Conservation (phyloP, 1,140 invertebrate species). For the Apis dorsata region DNA sequence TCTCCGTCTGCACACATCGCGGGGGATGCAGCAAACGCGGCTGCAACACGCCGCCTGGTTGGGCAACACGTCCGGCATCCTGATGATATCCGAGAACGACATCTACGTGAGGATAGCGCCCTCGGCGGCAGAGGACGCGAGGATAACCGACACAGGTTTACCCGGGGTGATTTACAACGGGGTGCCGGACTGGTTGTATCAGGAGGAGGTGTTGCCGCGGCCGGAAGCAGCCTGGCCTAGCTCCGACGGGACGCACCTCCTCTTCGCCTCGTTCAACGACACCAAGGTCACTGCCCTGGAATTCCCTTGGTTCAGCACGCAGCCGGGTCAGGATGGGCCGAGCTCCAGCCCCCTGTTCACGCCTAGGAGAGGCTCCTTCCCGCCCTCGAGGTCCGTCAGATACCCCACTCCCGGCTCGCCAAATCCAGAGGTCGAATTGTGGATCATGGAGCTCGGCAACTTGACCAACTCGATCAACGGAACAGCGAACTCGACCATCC, state of each 20-base stretch:
- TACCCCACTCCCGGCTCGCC: constrained; percentile 92
- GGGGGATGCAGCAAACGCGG: constrained; percentile 85
- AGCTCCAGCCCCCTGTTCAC: constrained; percentile 61
- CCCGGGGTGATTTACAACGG: constrained; percentile 92
- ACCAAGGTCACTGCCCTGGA: constrained; percentile 80
- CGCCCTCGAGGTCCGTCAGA: constrained; percentile 86
- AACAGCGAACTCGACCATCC: constrained; percentile 56
- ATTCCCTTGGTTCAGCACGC: constrained; percentile 87
- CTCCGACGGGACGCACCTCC: constrained; percentile 87
- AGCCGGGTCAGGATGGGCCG: constrained; percentile 68
- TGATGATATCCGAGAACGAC: constrained; percentile 91
- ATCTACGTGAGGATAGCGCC: constrained; percentile 90
- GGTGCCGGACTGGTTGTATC: constrained; percentile 96
- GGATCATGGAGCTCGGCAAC: constrained; percentile 89
- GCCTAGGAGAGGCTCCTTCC: constrained; percentile 80
- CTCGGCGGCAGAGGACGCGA: constrained; percentile 81
- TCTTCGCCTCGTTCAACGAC: constrained; percentile 95
- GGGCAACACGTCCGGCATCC: constrained; percentile 85
- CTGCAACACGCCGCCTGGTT: constrained; percentile 90
- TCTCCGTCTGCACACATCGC: constrained; percentile 84
- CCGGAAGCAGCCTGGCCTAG: constrained; percentile 92
- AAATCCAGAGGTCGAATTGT: constrained; percentile 90
- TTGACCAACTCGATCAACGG: constrained; percentile 69
- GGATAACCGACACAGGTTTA: constrained; percentile 87
- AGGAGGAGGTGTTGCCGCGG: constrained; percentile 89